Percentiles rank a stretch among this genome's conserved stretches.
Evolutionary conservation across 2,888 invertebrate species (phyloP).

Genomic region (Aquatica leii): DNA sequence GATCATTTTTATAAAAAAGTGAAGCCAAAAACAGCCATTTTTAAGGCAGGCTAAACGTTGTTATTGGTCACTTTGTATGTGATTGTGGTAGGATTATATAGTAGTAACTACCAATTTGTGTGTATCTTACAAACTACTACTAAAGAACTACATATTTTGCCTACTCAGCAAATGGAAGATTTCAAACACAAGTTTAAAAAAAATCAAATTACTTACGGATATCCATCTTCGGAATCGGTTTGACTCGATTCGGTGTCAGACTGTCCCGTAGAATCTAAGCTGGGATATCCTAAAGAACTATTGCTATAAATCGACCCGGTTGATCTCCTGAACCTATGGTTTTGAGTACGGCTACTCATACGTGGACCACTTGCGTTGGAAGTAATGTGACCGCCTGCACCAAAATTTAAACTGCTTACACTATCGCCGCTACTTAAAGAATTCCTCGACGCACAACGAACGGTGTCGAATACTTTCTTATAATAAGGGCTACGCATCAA

Average conservation of each 20-base stretch:
- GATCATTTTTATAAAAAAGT: no score
- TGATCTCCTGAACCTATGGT: conserved; percentile 57
- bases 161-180: no score
- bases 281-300: conserved; percentile 62
- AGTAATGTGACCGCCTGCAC: conserved; percentile 53
- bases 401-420: conserved; percentile 48
- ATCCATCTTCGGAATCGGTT: conserved; percentile 77
- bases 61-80: no score
- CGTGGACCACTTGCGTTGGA: conserved; percentile 62
- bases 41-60: no score
- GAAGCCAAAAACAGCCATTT: no score
- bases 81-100: no score
- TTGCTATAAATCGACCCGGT: conserved; percentile 64
- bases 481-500: conserved; percentile 74
- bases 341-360: conserved; percentile 60
- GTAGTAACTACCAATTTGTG: no score
- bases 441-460: conserved; percentile 76
- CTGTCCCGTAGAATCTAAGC: conserved; percentile 65
- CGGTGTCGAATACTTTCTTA: conserved; percentile 91
- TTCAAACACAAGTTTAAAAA: no score
- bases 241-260: conserved; percentile 65
- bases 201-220: conserved; percentile 67
- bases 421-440: conserved; percentile 64
- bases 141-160: no score
- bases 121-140: no score